Evolutionary conservation across 2,888 invertebrate genomes (phyloP).

Genomic region (Andrena chrysosceles): DNA sequence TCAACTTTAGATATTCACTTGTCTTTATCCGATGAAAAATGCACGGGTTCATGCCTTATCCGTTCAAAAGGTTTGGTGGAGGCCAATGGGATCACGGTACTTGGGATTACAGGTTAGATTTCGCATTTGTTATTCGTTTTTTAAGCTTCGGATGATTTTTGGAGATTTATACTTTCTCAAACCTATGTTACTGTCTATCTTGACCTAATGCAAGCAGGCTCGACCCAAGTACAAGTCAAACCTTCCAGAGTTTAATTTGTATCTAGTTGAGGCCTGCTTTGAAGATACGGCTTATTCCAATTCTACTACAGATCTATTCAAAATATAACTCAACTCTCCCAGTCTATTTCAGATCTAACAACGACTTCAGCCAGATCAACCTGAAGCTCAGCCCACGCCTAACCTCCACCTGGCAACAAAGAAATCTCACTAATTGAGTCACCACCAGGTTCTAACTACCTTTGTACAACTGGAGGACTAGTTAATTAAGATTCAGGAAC

Average conservation of each 20-base stretch:
- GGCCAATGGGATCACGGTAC: neutral
- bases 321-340: neutral
- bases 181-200: neutral
- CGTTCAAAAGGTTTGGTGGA: neutral
- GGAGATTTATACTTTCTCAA: neutral
- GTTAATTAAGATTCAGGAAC: neutral
- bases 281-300: no score
- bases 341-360: neutral
- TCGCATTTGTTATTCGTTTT: neutral
- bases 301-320: neutral
- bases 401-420: neutral
- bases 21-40: conserved; percentile 29
- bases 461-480: neutral
- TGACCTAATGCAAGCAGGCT: neutral
- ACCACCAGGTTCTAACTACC: no score
- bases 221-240: neutral
- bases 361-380: neutral
- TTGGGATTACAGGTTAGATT: neutral
- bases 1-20: conserved; percentile 15
- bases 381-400: neutral
- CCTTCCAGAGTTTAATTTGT: neutral
- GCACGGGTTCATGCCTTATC: conserved; percentile 5
- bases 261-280: no score
- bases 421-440: neutral
- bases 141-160: neutral